Conservation (phyloP, 1,140 invertebrate species). For the Triops longicaudatus region DNA sequence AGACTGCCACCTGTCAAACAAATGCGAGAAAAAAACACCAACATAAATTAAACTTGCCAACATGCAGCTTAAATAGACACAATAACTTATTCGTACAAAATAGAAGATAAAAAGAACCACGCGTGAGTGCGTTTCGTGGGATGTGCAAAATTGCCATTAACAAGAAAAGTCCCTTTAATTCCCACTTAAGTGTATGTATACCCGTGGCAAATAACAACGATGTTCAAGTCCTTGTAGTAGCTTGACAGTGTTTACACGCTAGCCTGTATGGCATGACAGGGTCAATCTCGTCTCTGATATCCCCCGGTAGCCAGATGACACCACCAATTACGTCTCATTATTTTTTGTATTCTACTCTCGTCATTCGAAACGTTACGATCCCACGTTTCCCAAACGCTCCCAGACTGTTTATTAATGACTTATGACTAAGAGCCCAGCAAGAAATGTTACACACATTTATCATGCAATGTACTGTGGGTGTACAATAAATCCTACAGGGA, state of each 20-base stretch:
- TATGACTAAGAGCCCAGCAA: not conserved
- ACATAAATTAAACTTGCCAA: too few relatives aligned
- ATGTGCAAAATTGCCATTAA: not conserved
- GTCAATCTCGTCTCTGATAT: not conserved
- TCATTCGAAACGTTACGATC: not conserved
- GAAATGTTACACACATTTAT: not conserved
- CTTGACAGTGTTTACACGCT: not conserved
- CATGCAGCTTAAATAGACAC: not conserved
- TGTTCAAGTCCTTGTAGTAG: not conserved
- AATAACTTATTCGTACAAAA: not conserved
- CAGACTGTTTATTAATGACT: not conserved
- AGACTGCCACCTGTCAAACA: conserved; percentile 29
- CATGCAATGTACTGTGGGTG: not conserved
- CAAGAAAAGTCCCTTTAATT: not conserved
- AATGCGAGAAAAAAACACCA: not conserved
- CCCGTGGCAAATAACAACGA: not conserved
- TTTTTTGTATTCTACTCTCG: not conserved
- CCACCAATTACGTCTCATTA: conserved; percentile 8
- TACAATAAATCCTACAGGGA: not conserved
- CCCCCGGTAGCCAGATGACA: conserved; percentile 3
- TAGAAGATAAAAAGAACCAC: not conserved
- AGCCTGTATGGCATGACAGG: not conserved
- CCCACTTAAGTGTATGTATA: not conserved
- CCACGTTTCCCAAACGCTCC: not conserved
- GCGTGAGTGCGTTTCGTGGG: not conserved